These are phyloP conservation scores for Delia radicum DNA, from an alignment of 1,140 invertebrate species.

Conservation along the genomic window DNA sequence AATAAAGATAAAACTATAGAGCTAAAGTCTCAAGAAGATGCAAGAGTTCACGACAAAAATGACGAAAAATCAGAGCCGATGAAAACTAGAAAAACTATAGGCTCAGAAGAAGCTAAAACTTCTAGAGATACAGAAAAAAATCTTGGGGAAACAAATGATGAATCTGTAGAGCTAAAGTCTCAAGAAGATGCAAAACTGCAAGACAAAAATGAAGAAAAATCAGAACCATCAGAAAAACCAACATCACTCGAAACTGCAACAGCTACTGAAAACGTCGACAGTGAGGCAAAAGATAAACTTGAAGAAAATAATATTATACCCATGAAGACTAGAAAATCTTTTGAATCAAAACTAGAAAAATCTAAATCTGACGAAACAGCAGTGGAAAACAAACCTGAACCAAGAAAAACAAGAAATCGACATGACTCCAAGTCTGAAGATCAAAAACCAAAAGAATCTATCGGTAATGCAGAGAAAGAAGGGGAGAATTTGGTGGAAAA, in stretches of 20 bases:
- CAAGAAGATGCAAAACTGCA: not conserved
- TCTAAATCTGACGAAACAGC: too few species aligned
- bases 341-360: not conserved
- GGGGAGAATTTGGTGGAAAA: too few species aligned
- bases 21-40: not conserved
- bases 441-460: too few species aligned
- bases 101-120: not conserved
- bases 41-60: not conserved
- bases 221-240: not conserved
- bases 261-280: too few species aligned
- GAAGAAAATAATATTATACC: too few species aligned
- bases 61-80: not conserved
- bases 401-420: too few species aligned
- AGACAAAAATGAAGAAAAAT: not conserved
- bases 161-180: not conserved
- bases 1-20: not conserved
- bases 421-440: too few species aligned
- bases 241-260: too few species aligned
- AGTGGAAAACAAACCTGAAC: too few species aligned
- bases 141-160: not conserved
- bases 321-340: not conserved
- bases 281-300: too few species aligned
- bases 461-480: too few species aligned
- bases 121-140: not conserved
- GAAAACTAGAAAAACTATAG: not conserved